Conservation (phyloP, 1,140 invertebrate genomes). For the Eriocheir sinensis region DNA sequence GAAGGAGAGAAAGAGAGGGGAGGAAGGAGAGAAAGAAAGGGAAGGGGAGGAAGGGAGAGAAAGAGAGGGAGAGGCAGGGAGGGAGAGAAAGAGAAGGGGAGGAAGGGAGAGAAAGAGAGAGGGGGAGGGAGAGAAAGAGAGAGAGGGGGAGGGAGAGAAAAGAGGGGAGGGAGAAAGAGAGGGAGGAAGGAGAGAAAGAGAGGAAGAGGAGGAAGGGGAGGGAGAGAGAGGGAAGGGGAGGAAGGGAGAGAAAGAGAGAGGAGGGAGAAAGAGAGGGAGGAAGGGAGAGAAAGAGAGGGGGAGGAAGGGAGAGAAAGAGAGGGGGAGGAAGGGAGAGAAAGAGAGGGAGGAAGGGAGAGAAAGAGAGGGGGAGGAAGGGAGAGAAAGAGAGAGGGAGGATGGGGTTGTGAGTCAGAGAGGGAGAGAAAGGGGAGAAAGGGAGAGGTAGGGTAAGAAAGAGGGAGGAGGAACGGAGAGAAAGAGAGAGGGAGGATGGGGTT, state of each 20-base stretch:
- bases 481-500: background rate
- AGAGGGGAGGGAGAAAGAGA: conserved; percentile 5
- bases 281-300: background rate
- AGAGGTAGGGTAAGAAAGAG: background rate
- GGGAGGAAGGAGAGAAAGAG: background rate
- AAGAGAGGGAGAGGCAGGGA: background rate
- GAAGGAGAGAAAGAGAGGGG: background rate
- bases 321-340: background rate
- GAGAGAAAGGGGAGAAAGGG: background rate
- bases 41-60: too few species aligned
- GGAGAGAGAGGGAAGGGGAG: background rate
- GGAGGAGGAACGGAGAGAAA: background rate
- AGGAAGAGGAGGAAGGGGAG: background rate
- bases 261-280: too few species aligned
- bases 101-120: background rate
- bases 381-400: background rate
- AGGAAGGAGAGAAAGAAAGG: background rate
- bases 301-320: background rate
- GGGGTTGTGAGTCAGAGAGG: background rate
- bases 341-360: background rate
- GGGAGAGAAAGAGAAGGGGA: background rate
- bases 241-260: too few species aligned
- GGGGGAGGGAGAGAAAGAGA: background rate
- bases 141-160: background rate
- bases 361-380: background rate